phyloP scores from a whole-genome alignment of 2,113 vertebrate genomes.

The Macroglossus sobrinus region DNA sequence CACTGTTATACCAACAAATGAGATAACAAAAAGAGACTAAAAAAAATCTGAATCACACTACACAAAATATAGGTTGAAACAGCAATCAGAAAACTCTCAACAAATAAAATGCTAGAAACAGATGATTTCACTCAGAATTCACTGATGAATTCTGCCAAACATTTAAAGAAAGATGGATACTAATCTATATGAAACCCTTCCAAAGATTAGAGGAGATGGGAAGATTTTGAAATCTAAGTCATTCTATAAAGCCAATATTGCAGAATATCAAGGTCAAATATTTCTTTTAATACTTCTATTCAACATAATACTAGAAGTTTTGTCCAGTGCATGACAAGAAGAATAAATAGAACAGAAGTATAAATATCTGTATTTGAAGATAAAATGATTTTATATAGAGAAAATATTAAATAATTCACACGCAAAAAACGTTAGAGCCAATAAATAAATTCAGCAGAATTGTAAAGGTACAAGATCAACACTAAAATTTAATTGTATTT shows the following conservation, averaged over 20 bases:
- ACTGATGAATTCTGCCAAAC: too few species aligned
- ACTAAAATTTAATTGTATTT: background rate
- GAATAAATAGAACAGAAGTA: background rate
- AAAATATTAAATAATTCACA: background rate
- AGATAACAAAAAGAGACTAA: background rate
- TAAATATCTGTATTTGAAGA: background rate
- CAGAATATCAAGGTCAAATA: background rate
- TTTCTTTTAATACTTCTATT: background rate
- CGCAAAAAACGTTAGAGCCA: background rate
- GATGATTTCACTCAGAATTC: background rate
- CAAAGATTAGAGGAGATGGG: background rate
- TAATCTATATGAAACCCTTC: background rate
- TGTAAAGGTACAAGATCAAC: background rate
- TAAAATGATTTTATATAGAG: background rate
- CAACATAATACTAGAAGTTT: background rate
- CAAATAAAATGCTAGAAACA: background rate
- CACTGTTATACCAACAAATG: background rate
- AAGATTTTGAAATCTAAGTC: background rate
- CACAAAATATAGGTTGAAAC: background rate
- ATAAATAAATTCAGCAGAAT: background rate
- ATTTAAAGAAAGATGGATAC: background rate
- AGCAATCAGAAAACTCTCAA: background rate
- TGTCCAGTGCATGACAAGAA: background rate
- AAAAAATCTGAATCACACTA: background rate
- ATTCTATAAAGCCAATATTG: background rate